These are phyloP conservation scores for Zaprionus bogoriensis DNA, from an alignment of 2,888 invertebrate species.

Conservation along the genomic window DNA sequence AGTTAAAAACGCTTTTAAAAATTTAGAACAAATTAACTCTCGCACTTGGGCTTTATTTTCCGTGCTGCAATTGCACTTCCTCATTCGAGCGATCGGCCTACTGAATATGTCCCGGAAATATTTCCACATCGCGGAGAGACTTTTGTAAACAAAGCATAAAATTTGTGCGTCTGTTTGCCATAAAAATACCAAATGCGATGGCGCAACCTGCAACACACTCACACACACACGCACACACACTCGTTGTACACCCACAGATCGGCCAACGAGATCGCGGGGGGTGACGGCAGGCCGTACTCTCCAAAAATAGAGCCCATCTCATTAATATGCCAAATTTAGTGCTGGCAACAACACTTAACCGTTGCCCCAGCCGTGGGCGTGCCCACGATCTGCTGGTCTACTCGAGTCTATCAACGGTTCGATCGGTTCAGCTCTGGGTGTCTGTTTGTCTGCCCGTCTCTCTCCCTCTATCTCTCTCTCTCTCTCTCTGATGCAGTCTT, in stretches of 20 bases:
- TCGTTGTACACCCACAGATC: slow-evolving; percentile 22
- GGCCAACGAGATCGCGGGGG: slow-evolving; percentile 29
- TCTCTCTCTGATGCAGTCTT: slow-evolving; percentile 59
- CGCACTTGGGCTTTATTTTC: neutral
- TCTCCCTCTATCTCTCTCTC: slow-evolving; percentile 8
- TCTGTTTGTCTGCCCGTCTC: neutral
- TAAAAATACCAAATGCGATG: slow-evolving; percentile 60
- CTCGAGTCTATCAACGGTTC: no score
- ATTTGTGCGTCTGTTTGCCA: slow-evolving; percentile 53
- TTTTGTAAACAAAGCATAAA: slow-evolving; percentile 67
- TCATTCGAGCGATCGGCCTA: slow-evolving; percentile 11
- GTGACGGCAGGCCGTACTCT: no score
- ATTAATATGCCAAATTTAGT: slow-evolving; percentile 67
- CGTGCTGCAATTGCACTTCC: slow-evolving; percentile 46
- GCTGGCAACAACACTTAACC: slow-evolving; percentile 35
- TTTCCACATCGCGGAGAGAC: slow-evolving; percentile 40
- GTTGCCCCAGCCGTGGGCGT: slow-evolving; percentile 32
- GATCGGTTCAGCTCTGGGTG: neutral
- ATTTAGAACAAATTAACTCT: slow-evolving; percentile 3
- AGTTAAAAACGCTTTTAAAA: no score
- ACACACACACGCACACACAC: slow-evolving; percentile 40
- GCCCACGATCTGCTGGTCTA: slow-evolving; percentile 37
- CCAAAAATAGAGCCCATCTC: slow-evolving; percentile 66
- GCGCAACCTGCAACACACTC: slow-evolving; percentile 54
- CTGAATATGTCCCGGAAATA: slow-evolving; percentile 50